phyloP scores from a whole-genome alignment of 2,888 invertebrate species.

The Hedychridium roseum region DNA sequence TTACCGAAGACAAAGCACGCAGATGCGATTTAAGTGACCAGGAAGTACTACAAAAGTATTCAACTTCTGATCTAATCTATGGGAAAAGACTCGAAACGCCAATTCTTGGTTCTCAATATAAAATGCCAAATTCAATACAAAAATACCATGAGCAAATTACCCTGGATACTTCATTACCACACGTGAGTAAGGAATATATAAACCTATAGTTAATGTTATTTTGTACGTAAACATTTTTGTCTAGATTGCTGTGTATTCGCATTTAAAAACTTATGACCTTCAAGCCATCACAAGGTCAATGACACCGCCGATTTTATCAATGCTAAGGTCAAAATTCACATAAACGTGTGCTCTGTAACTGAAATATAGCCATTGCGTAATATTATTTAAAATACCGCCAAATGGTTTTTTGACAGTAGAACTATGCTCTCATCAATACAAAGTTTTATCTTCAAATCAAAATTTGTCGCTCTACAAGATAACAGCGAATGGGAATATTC shows the following conservation, averaged over 20 bases:
- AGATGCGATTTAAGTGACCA: background rate
- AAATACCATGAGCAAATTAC: conserved; percentile 62
- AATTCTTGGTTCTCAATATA: conserved; percentile 70
- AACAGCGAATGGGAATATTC: no score
- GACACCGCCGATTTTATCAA: conserved; percentile 62
- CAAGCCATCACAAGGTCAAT: conserved; percentile 68
- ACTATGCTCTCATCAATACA: no score
- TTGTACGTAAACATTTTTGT: conserved; percentile 25
- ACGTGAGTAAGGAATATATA: no score
- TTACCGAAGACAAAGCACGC: background rate
- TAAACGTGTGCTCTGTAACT: no score
- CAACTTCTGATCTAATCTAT: background rate
- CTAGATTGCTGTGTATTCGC: conserved; percentile 76
- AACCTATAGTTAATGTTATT: no score
- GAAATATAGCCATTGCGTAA: no score
- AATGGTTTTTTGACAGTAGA: no score
- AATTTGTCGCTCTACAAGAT: no score
- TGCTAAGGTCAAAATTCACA: conserved; percentile 33
- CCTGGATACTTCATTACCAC: conserved; percentile 72
- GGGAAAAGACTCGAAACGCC: conserved; percentile 56
- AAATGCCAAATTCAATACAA: conserved; percentile 23
- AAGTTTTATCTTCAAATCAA: no score
- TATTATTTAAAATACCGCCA: no score
- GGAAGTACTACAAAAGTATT: background rate
- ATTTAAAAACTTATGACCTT: conserved; percentile 72